phyloP scores from a whole-genome alignment of 1,140 invertebrate genomes.

The Pogonognathellus flavescens region DNA sequence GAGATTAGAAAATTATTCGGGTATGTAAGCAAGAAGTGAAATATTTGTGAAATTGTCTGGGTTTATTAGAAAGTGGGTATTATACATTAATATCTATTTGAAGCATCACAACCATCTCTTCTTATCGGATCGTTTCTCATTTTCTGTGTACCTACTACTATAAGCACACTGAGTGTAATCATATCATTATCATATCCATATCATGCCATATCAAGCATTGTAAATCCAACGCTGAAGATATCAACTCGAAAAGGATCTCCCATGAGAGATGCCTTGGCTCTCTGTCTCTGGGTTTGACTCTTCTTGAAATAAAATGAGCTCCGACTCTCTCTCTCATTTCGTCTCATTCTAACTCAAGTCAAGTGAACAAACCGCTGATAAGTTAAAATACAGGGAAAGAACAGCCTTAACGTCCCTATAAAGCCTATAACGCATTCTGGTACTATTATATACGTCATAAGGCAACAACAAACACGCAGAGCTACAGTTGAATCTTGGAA shows the following conservation, averaged over 20 bases:
- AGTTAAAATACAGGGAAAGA: neutral
- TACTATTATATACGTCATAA: neutral
- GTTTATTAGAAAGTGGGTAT: too few relatives aligned
- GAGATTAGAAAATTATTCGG: too few relatives aligned
- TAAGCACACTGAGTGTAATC: neutral
- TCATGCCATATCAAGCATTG: neutral
- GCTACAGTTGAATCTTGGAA: slow-evolving; percentile 17
- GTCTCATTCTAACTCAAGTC: neutral
- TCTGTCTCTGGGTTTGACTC: neutral
- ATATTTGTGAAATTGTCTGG: too few relatives aligned
- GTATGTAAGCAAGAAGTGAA: too few relatives aligned
- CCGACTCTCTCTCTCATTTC: neutral
- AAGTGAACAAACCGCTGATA: slow-evolving; percentile 2
- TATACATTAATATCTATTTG: neutral
- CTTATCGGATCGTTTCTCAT: neutral
- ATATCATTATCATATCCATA: neutral
- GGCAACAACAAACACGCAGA: slow-evolving; percentile 13
- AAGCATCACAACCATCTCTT: neutral
- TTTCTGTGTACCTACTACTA: neutral
- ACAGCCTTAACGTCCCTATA: neutral
- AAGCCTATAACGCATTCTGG: neutral
- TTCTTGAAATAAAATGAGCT: slow-evolving; percentile 25
- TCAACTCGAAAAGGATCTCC: slow-evolving; percentile 25
- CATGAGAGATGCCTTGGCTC: slow-evolving; percentile 13
- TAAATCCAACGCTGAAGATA: slow-evolving; percentile 13